Evolutionary conservation across 1,140 invertebrate species (phyloP), one percentile per base, ranked within the genome.

Genomic region (Orius laevigatus): DNA sequence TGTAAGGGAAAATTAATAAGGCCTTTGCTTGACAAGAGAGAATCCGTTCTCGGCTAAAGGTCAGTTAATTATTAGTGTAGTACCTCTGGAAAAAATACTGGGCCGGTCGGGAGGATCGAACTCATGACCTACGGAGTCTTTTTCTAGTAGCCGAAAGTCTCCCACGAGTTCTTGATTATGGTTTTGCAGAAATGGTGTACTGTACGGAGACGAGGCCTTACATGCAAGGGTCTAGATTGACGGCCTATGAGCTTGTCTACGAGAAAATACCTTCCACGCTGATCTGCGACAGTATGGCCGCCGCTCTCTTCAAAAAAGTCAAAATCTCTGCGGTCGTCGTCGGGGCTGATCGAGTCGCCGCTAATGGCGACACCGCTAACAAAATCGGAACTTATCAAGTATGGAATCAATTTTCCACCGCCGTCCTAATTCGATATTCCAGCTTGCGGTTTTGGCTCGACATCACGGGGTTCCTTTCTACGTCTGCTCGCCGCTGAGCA

Each of bases 361-460:
- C 78, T 1, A 99, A 98, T 69, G 95, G 95, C 2, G 95, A 99
- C 64, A 98, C 94, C 2, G 95, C 94, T 1, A 99, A 98, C 63
- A 99, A 99, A 78, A 95, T 98, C 63, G 95, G 95, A 54, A 99
- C 95, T 14, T 98, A 96, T 64, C 88, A 92, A 60, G 75, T 78
- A 63, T 55, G 41, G 8, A 25, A 25, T 25, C 25, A 4, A 4
- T 25, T 25, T 25, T 8, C 8, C 25, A 25, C 25, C 25, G 8
- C 8, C 8, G 3, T 25, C 25, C 25, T 25, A 25, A 25, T 25
- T n/a, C n/a, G n/a, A n/a, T 39, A 34, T 58, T 55, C 16, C 62
- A 82, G 78, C 81, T 98, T 59, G 91, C 94, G 1, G 79, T 98
- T 36, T 67, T 85, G 25, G 90, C 92, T 5, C 86, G 89, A 58